These are phyloP conservation scores for Idaea straminata DNA, from an alignment of 2,888 invertebrate species.

Conservation along the genomic window DNA sequence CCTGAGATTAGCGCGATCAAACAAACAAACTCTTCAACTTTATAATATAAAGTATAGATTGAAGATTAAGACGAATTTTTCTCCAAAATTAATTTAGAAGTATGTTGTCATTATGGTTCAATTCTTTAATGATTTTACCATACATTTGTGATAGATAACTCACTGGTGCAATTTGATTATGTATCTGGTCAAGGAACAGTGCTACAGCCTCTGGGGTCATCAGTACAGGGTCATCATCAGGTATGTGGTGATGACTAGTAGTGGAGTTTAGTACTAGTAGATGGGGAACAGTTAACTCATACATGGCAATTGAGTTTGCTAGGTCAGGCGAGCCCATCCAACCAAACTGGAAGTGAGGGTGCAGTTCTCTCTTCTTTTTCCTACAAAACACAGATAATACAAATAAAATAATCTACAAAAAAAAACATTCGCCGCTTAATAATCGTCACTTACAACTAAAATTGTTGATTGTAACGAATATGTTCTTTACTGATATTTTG, in stretches of 20 bases:
- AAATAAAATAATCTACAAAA: neutral
- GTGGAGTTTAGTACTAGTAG: constrained; percentile 95
- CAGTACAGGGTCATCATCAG: constrained; percentile 89
- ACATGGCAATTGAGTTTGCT: constrained; percentile 96
- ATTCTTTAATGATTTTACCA: too few species aligned
- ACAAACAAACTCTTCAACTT: too few species aligned
- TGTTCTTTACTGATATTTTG: too few species aligned
- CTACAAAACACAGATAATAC: constrained; percentile 38
- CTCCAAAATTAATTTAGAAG: too few species aligned
- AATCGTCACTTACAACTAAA: too few species aligned
- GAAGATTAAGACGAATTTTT: too few species aligned
- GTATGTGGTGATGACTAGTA: constrained; percentile 95
- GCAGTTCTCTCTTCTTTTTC: constrained; percentile 85
- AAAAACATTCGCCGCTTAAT: neutral
- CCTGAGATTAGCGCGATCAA: too few species aligned
- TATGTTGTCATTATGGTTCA: too few species aligned
- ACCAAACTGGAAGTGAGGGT: constrained; percentile 94
- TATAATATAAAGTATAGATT: too few species aligned
- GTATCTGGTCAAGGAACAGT: constrained; percentile 87
- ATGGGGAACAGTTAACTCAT: constrained; percentile 89
- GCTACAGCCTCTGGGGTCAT: constrained; percentile 89
- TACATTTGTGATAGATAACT: constrained; percentile 32
- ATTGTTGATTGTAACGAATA: too few species aligned
- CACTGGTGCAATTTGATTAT: constrained; percentile 89
- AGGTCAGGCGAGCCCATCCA: constrained; percentile 95